Evolutionary conservation across 2,888 invertebrate species (phyloP).

Genomic region (Heliconius ethilla): DNA sequence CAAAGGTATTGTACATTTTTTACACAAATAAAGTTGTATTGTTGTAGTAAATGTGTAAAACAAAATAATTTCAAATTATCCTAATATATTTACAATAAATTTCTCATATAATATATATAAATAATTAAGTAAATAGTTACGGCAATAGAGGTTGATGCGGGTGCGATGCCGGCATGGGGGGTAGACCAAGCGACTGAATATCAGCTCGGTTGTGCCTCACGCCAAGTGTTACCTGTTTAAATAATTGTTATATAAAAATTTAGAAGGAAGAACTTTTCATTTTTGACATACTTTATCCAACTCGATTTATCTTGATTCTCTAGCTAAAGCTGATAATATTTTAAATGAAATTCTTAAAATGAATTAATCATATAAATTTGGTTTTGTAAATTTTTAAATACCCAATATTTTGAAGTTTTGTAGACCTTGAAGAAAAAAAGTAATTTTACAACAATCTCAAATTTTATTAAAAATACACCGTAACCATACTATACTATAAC

Average conservation of each 20-base stretch:
- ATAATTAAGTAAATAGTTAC: slow-evolving; percentile 54
- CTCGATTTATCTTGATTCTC: not conserved
- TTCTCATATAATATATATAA: slow-evolving; percentile 14
- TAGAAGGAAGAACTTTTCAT: not conserved
- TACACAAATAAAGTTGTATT: no score
- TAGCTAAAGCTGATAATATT: no score
- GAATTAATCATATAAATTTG: no score
- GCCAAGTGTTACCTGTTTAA: slow-evolving; percentile 69
- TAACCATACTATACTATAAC: no score
- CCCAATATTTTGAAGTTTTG: no score
- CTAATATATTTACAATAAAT: not conserved
- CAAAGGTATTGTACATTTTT: no score
- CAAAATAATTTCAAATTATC: not conserved
- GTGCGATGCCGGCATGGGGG: slow-evolving; percentile 59
- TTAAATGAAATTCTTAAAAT: no score
- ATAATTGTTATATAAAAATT: not conserved
- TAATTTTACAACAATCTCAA: no score
- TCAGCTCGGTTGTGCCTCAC: slow-evolving; percentile 78
- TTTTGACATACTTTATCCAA: not conserved
- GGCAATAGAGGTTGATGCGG: slow-evolving; percentile 63
- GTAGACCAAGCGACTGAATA: slow-evolving; percentile 67
- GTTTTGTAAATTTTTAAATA: no score
- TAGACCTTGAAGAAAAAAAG: no score
- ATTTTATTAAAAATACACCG: no score
- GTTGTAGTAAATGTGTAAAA: not conserved